A percentile compares a stretch with the other conserved stretches of the same genome.
Evolutionary conservation across 2,797 vertebrate species (phyloP).

Genomic region (Semaprochilodus insignis): DNA sequence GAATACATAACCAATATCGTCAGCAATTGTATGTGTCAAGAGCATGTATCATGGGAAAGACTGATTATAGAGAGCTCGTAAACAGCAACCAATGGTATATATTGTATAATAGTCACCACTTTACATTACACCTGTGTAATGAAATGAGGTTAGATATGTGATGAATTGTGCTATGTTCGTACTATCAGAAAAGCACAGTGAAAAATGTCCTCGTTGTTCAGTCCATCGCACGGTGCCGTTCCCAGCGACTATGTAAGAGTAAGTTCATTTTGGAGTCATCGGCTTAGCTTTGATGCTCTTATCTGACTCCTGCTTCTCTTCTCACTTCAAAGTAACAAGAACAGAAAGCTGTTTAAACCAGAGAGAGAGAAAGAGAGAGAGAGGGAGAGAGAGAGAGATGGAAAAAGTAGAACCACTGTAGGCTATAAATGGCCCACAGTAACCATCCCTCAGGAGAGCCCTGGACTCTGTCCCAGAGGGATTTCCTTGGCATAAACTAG

Average conservation of each 20-base stretch:
- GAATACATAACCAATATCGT: too few species aligned
- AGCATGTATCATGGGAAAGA: too few species aligned
- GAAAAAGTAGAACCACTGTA: neutral
- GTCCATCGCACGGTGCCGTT: slow-evolving; percentile 6
- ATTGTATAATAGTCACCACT: too few species aligned
- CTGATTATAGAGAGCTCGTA: too few species aligned
- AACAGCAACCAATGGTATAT: too few species aligned
- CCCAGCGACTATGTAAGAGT: slow-evolving; percentile 6
- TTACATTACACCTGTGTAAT: too few species aligned
- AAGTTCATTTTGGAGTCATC: slow-evolving; percentile 37
- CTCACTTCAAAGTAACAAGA: slow-evolving; percentile 47
- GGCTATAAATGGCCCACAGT: slow-evolving; percentile 10
- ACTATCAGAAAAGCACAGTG: slow-evolving; percentile 4
- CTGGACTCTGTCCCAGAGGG: neutral
- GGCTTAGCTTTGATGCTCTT: slow-evolving; percentile 48
- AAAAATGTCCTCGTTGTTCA: slow-evolving; percentile 18
- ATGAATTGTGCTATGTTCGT: neutral
- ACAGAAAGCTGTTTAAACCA: slow-evolving; percentile 4
- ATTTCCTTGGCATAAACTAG: neutral
- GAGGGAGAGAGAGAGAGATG: neutral
- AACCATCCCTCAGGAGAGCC: slow-evolving; percentile 11
- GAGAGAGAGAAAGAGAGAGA: neutral
- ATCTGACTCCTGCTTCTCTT: slow-evolving; percentile 40
- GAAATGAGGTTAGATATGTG: too few species aligned
- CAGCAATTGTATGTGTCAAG: too few species aligned